Percentiles rank a stretch among this genome's conserved stretches.
These are phyloP conservation scores for Amblyjoppa proteus DNA, from an alignment of 2,888 invertebrate species.

Conservation along the genomic window DNA sequence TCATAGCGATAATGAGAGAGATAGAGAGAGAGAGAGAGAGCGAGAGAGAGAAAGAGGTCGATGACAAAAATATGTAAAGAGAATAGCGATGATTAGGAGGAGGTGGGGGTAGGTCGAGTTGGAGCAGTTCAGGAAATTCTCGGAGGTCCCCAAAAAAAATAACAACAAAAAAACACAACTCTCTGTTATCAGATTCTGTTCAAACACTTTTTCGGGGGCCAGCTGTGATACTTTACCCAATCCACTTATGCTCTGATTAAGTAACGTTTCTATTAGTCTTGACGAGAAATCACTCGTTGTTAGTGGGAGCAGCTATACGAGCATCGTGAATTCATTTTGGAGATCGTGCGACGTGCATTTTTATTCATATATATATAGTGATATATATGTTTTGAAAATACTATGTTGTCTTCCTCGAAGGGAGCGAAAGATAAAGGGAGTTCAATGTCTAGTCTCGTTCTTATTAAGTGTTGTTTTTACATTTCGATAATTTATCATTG, in stretches of 20 bases:
- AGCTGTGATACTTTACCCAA: conserved; percentile 83
- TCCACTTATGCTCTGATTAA: conserved; percentile 72
- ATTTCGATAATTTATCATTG: conserved; percentile 2
- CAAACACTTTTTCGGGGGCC: conserved; percentile 79
- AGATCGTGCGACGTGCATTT: conserved; percentile 60
- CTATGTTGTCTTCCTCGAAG: conserved; percentile 61
- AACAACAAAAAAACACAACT: conserved; percentile 30
- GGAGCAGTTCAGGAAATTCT: conserved; percentile 74
- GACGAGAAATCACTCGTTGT: conserved; percentile 67
- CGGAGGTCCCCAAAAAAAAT: conserved; percentile 74
- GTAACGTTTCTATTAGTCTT: conserved; percentile 71
- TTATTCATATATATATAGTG: conserved; percentile 19
- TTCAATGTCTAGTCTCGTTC: conserved; percentile 14
- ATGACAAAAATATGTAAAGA: conserved; percentile 54
- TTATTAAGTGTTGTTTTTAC: conserved; percentile 31
- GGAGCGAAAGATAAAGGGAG: background rate
- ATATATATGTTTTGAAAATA: conserved; percentile 38
- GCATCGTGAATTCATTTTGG: conserved; percentile 51
- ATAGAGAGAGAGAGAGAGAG: background rate
- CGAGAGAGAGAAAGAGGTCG: conserved; percentile 26
- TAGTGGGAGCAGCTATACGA: conserved; percentile 43
- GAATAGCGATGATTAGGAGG: conserved; percentile 54
- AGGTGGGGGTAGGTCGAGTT: conserved; percentile 63
- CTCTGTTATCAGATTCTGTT: conserved; percentile 61
- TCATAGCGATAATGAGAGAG: conserved; percentile 69